These are phyloP conservation scores for Standfussiana lucernea DNA, from an alignment of 2,888 invertebrate genomes.

Conservation along the genomic window DNA sequence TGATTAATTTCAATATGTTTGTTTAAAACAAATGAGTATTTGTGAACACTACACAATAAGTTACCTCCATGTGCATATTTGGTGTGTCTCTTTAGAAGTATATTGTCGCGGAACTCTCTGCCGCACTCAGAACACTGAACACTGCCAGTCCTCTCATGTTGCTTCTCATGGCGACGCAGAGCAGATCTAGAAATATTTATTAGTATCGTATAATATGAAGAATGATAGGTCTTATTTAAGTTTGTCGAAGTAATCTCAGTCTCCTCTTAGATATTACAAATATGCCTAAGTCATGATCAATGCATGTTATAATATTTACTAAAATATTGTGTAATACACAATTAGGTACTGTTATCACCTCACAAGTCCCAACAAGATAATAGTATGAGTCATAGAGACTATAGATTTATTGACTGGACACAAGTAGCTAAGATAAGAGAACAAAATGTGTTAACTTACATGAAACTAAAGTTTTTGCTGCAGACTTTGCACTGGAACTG, in stretches of 20 bases:
- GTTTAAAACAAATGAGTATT: background rate
- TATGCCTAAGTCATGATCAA: background rate
- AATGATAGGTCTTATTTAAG: background rate
- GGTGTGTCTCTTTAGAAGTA: conserved; percentile 82
- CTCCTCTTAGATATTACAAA: background rate
- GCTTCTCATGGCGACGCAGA: conserved; percentile 84
- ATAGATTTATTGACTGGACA: conserved; percentile 26
- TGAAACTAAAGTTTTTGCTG: conserved; percentile 86
- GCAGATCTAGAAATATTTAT: conserved; percentile 79
- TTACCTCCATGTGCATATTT: conserved; percentile 88
- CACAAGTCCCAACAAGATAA: conserved; percentile 25
- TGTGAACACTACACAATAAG: background rate
- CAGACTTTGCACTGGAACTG: conserved; percentile 85
- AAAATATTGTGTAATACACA: conserved; percentile 11
- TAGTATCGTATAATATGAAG: background rate
- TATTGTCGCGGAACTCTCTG: conserved; percentile 82
- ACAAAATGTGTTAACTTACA: conserved; percentile 77
- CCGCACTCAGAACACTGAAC: conserved; percentile 82
- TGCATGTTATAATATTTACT: background rate
- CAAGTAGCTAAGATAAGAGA: conserved; percentile 30
- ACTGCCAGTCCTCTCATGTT: conserved; percentile 82
- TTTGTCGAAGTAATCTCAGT: background rate
- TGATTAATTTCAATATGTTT: background rate
- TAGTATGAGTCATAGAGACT: conserved; percentile 16
- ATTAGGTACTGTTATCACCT: conserved; percentile 18